These are phyloP conservation scores for Cyprinella venusta DNA, from an alignment of 2,797 vertebrate genomes.

Conservation along the genomic window DNA sequence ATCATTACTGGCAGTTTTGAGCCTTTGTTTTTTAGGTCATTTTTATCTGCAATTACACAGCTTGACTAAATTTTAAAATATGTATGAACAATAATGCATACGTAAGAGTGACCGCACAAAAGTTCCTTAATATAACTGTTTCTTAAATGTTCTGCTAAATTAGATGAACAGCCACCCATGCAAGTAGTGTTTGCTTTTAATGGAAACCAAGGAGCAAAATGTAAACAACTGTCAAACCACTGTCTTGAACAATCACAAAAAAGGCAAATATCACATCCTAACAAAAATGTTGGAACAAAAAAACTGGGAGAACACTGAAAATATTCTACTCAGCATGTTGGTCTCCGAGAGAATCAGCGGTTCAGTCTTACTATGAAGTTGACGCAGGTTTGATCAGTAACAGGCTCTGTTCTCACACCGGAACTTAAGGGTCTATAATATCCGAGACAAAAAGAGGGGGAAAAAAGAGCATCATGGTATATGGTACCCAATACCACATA, in stretches of 20 bases:
- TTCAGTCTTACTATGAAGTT: constrained; percentile 45
- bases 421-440: constrained; percentile 38
- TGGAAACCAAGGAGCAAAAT: constrained; percentile 22
- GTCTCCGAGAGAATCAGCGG: not conserved
- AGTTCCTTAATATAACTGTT: not conserved
- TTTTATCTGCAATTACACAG: not conserved
- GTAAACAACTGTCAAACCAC: not conserved
- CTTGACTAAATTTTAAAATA: not conserved
- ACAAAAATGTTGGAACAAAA: not conserved
- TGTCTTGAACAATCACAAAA: constrained; percentile 29
- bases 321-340: not conserved
- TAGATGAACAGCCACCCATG: constrained; percentile 3
- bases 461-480: constrained; percentile 5
- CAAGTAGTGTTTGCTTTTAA: constrained; percentile 26
- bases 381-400: constrained; percentile 24
- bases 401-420: constrained; percentile 19
- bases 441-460: not conserved
- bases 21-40: not conserved
- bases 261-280: not conserved
- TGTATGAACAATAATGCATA: not conserved
- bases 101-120: not conserved
- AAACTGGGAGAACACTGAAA: constrained; percentile 5
- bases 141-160: not conserved
- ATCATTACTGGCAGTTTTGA: not conserved
- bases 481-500: constrained; percentile 38